phyloP scores from a whole-genome alignment of 2,888 invertebrate species.

The Litoditis marina region DNA sequence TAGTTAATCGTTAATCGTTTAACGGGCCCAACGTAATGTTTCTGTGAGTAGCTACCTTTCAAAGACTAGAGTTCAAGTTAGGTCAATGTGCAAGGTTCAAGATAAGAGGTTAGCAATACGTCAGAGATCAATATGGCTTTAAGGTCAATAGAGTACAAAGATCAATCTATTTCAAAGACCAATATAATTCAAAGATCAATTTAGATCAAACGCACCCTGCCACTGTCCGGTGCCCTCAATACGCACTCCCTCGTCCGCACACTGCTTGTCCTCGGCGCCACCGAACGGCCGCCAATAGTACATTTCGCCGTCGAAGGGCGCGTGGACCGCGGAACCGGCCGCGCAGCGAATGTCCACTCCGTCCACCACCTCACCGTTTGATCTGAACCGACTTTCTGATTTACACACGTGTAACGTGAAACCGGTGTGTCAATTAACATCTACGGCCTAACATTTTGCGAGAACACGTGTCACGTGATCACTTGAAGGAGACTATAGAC shows the following conservation, averaged over 20 bases:
- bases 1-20: no score
- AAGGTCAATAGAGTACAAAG: neutral
- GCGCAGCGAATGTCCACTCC: slow-evolving; percentile 43
- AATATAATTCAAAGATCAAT: neutral
- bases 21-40: no score
- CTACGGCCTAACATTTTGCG: slow-evolving; percentile 17
- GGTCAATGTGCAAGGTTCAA: no score
- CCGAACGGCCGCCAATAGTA: slow-evolving; percentile 46
- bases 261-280: slow-evolving; percentile 40
- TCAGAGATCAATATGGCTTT: neutral
- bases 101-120: no score
- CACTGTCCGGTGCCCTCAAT: slow-evolving; percentile 61
- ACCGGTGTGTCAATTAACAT: no score
- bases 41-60: no score
- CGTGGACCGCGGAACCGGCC: slow-evolving; percentile 31
- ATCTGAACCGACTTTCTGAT: slow-evolving; percentile 23
- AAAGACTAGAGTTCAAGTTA: no score
- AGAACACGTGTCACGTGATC: no score
- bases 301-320: slow-evolving; percentile 58
- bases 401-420: neutral
- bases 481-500: no score
- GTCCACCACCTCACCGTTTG: slow-evolving; percentile 39
- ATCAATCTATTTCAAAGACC: no score
- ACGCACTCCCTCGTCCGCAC: slow-evolving; percentile 57
- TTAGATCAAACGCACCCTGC: slow-evolving; percentile 42